Evolutionary conservation across 2,888 invertebrate genomes (phyloP).

Genomic region (Nyleta sp.): DNA sequence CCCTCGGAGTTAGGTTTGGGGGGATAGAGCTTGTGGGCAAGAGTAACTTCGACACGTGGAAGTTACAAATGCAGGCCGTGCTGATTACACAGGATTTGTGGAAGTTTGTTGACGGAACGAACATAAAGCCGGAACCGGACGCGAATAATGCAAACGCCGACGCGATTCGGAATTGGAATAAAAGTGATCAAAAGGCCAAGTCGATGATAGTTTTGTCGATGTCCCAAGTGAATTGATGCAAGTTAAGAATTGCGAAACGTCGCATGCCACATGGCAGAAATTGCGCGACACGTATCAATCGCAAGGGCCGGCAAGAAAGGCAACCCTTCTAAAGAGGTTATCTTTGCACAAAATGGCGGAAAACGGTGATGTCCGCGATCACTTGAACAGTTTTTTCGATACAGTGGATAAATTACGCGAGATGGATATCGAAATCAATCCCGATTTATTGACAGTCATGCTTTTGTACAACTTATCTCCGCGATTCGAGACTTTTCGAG

Average conservation of each 20-base stretch:
- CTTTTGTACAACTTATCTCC: neutral
- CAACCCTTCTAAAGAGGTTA: neutral
- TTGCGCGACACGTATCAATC: neutral
- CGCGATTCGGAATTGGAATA: neutral
- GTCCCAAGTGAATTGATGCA: neutral
- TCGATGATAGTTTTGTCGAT: neutral
- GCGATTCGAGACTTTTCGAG: neutral
- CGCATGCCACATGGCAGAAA: neutral
- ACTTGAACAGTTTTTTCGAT: neutral
- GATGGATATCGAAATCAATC: neutral
- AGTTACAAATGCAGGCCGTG: neutral
- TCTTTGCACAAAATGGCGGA: neutral
- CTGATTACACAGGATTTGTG: neutral
- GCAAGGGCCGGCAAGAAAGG: neutral
- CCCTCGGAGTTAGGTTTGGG: too few relatives aligned
- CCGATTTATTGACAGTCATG: neutral
- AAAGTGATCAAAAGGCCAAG: neutral
- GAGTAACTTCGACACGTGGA: neutral
- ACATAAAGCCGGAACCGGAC: neutral
- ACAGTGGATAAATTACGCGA: neutral
- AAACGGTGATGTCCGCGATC: neutral
- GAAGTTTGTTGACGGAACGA: neutral
- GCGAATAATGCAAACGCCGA: neutral
- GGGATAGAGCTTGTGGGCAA: neutral
- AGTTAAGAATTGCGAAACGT: neutral